Evolutionary conservation across 2,888 invertebrate species (phyloP), one percentile per base, ranked within the genome.

Genomic region (Himalopsyche tibetana): DNA sequence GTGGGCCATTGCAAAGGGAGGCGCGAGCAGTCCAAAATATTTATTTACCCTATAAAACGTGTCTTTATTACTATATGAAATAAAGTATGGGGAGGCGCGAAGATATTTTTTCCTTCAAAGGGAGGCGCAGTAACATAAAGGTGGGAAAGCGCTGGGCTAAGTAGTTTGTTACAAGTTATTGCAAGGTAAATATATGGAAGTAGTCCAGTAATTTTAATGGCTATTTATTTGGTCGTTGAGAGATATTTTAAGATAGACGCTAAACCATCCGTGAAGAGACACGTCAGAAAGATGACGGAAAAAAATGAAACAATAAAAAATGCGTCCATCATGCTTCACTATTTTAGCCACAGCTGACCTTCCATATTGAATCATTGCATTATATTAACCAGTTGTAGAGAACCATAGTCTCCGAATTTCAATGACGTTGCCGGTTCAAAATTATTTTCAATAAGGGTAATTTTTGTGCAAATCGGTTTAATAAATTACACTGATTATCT

Each of bases 221-320:
- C 74, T 38, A 74, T 74, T 74, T 74, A 74, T 74, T 74, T 74
- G 74, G 36, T 15, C 38, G 36, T 4, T 12, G 19, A 38, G 15
- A 38, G 74, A 74, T 38, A 69, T 28, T 69, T 36, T 36, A 28
- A 69, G 36, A 36, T 69, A 36, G 38, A 36, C 12, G 74, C 5
- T 74, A 38, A 74, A 74, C 74, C 74, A 74, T 74, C 74, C 74
- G 74, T 74, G 36, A 69, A 69, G 69, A 69, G 69, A 63, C 74
- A 38, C 38, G 36, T 74, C 74, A 74, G 19, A 74, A 74, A 74
- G 36, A 74, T 74, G 74, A 74, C 38, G 74, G 36, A 74, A 74
- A 74, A 74, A 36, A 36, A 8, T 11, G 12, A 74, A 74, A 19
- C 19, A 74, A 51, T 51, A 51, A 51, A 74, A 74, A 74, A 74